Percentiles rank a stretch among this genome's conserved stretches.
Evolutionary conservation across 2,888 invertebrate genomes (phyloP).

Genomic region (Lysandra coridon): DNA sequence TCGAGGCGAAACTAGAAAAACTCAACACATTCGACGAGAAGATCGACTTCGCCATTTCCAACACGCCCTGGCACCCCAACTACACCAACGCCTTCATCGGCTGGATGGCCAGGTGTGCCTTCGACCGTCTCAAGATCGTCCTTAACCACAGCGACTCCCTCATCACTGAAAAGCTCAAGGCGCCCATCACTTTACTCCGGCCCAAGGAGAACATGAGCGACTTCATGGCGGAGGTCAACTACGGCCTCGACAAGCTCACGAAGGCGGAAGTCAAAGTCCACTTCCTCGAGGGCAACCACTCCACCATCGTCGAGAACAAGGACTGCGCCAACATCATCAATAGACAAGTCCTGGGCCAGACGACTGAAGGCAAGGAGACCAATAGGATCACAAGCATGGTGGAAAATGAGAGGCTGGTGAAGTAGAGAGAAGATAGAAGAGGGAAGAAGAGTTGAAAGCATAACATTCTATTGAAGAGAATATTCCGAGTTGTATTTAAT

Average conservation of each 20-base stretch:
- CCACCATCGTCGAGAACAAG: conserved; percentile 84
- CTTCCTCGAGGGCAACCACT: conserved; percentile 86
- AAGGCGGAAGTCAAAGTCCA: conserved; percentile 80
- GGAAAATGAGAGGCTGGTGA: conserved; percentile 58
- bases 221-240: conserved; percentile 82
- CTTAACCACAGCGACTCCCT: conserved; percentile 67
- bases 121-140: conserved; percentile 79
- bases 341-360: conserved; percentile 49
- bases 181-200: conserved; percentile 82
- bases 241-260: conserved; percentile 82
- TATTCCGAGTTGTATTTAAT: not conserved
- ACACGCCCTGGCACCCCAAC: conserved; percentile 61
- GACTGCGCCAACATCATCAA: conserved; percentile 78
- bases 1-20: conserved; percentile 71
- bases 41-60: conserved; percentile 69
- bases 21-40: conserved; percentile 80
- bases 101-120: conserved; percentile 53
- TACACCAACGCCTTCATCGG: conserved; percentile 59
- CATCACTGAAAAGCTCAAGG: conserved; percentile 70
- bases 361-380: conserved; percentile 50
- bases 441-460: not conserved
- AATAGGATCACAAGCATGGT: conserved; percentile 65
- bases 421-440: conserved; percentile 27
- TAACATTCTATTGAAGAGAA: not conserved
- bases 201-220: conserved; percentile 80